Conservation (phyloP, 1,140 invertebrate species). For the Pachypsylla venusta region DNA sequence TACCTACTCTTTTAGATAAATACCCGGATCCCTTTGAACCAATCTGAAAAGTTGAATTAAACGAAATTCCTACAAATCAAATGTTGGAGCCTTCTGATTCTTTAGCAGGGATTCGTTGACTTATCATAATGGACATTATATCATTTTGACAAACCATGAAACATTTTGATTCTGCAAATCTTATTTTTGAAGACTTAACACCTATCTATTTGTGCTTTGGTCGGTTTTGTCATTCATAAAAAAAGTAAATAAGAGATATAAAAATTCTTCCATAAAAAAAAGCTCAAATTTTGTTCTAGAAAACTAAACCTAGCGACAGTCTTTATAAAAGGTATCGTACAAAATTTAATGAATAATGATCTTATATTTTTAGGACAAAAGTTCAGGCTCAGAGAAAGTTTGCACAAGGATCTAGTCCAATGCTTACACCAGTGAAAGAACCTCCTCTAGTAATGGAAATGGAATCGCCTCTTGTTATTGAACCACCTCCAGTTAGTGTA, state of each 20-base stretch:
- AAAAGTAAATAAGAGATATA: neutral
- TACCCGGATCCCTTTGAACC: no score
- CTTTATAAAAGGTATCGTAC: neutral
- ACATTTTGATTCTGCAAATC: no score
- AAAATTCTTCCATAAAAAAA: neutral
- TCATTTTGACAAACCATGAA: no score
- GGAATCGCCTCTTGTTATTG: conserved; percentile 26
- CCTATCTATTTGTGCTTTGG: neutral
- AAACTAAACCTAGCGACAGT: neutral
- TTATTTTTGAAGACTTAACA: no score
- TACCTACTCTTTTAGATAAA: no score
- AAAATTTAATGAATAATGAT: neutral
- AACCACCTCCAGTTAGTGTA: conserved; percentile 27
- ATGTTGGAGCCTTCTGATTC: no score
- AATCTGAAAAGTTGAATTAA: no score
- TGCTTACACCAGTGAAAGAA: conserved; percentile 31
- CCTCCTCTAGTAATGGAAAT: conserved; percentile 25
- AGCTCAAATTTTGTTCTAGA: neutral
- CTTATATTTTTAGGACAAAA: conserved; percentile 41
- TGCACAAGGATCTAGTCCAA: conserved; percentile 52
- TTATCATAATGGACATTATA: no score
- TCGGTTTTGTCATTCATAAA: neutral
- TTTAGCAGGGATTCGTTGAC: no score
- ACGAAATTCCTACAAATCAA: no score
- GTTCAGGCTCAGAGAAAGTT: conserved; percentile 83